Evolutionary conservation across 2,113 vertebrate species (phyloP).

Genomic region (Leptobrachium ailaonicum): DNA sequence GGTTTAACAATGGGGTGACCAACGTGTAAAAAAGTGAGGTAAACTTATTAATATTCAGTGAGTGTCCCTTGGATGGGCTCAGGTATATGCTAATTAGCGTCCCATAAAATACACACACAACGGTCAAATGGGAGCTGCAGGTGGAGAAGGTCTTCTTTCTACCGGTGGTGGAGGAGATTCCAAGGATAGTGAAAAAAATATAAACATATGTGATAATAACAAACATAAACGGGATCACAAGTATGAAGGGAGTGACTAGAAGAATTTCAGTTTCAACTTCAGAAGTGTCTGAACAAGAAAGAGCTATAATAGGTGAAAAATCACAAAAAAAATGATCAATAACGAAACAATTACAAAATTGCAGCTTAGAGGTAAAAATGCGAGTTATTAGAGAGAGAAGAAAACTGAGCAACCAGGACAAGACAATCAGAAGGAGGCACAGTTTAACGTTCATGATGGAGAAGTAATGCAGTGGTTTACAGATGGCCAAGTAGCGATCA

Average conservation of each 20-base stretch:
- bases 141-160: slow-evolving; percentile 48
- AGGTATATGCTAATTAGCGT: slow-evolving; percentile 53
- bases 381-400: slow-evolving; percentile 46
- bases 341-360: slow-evolving; percentile 53
- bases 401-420: slow-evolving; percentile 55
- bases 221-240: slow-evolving; percentile 39
- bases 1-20: slow-evolving; percentile 56
- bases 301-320: slow-evolving; percentile 48
- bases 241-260: slow-evolving; percentile 22
- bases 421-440: slow-evolving; percentile 40
- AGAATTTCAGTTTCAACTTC: slow-evolving; percentile 38
- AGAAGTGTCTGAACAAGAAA: slow-evolving; percentile 50
- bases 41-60: slow-evolving; percentile 50
- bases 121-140: slow-evolving; percentile 51
- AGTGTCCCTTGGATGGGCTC: slow-evolving; percentile 32
- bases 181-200: slow-evolving; percentile 45
- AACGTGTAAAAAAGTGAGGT: slow-evolving; percentile 54
- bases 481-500: slow-evolving; percentile 60
- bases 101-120: slow-evolving; percentile 54
- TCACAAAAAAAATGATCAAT: slow-evolving; percentile 60
- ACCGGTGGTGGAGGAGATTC: slow-evolving; percentile 34
- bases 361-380: slow-evolving; percentile 49
- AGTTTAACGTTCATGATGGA: slow-evolving; percentile 42
- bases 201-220: slow-evolving; percentile 43
- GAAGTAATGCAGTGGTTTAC: slow-evolving; percentile 53